Evolutionary conservation across 2,113 vertebrate species (phyloP), one percentile per base, ranked within the genome.

Genomic region (Pionites leucogaster): DNA sequence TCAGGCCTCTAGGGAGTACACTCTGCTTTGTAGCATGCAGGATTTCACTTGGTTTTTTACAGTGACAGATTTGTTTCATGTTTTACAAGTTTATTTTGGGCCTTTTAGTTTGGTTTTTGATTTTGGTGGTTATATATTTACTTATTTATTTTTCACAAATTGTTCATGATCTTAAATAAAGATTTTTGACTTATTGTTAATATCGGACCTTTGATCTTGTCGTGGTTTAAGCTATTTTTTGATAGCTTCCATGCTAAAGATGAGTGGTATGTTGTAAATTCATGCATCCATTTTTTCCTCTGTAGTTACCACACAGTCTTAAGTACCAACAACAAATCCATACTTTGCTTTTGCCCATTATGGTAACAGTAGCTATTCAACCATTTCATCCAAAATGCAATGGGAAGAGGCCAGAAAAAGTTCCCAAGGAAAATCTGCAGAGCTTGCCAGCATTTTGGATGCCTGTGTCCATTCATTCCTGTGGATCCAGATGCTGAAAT

Each of bases 321-420:
- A 98, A 95, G 96, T 97, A 64, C 88, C 96, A 75, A 98, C 98
- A 62, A 98, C 98, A 19, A 86, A 67, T 35, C 83, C 92, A 68
- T 65, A 97, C 11, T 97, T 97, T 76, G 76, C 76, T 12, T 98
- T 98, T 93, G 87, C 65, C 69, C 92, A 1, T 88, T 96, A 98
- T 63, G 98, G 98, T 86, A 98, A 98, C 37, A 98, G 98, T 81
- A 98, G 98, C 37, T 99, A 98, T 90, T 98, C 98, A 94, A 35
- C 99, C 42, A 88, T 98, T 85, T 80, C 89, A 23, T 97, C 97
- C 93, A 98, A 98, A 96, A 98, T 99, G 98, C 98, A 85, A 77
- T 99, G 99, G 99, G 98, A 98, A 65, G 98, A 99, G 82, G 99
- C 99, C 11, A 97, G 98, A 77, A 98, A 98, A 92, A 97, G 98